Evolutionary conservation across 2,113 vertebrate species (phyloP).

Genomic region (Embiotoca jacksoni): DNA sequence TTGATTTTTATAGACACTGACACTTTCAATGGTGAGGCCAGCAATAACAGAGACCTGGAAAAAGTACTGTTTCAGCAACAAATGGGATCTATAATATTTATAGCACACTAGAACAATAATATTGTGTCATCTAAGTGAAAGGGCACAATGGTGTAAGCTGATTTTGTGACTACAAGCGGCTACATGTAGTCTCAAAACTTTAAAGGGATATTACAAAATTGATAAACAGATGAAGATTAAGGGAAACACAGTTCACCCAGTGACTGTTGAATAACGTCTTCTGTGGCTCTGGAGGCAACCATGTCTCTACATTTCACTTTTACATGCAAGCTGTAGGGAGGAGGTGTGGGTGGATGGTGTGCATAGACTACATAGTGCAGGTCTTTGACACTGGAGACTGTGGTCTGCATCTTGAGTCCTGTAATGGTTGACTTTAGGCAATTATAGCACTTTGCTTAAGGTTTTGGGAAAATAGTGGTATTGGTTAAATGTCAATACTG

Average conservation of each 20-base stretch:
- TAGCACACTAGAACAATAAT: neutral
- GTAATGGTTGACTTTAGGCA: too few species aligned
- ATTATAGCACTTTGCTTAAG: too few species aligned
- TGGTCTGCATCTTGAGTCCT: too few species aligned
- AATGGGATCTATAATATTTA: conserved; percentile 7
- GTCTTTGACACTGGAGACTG: too few species aligned
- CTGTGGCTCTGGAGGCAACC: neutral
- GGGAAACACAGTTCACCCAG: neutral
- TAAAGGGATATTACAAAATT: neutral
- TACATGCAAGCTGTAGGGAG: too few species aligned
- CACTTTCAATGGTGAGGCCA: conserved; percentile 7
- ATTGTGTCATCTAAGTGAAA: conserved; percentile 6
- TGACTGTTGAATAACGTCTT: neutral
- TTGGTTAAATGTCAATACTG: too few species aligned
- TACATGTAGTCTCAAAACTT: neutral
- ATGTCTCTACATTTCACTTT: too few species aligned
- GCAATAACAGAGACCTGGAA: neutral
- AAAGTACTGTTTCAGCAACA: conserved; percentile 1
- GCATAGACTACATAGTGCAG: too few species aligned
- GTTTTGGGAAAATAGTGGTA: too few species aligned
- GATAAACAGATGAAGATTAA: neutral
- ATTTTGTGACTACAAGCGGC: neutral
- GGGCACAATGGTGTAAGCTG: neutral
- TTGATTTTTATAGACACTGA: neutral
- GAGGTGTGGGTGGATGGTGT: too few species aligned